Evolutionary conservation across 2,797 vertebrate genomes (phyloP), one percentile per base, ranked within the genome.

Genomic region (Malurus splendens): DNA sequence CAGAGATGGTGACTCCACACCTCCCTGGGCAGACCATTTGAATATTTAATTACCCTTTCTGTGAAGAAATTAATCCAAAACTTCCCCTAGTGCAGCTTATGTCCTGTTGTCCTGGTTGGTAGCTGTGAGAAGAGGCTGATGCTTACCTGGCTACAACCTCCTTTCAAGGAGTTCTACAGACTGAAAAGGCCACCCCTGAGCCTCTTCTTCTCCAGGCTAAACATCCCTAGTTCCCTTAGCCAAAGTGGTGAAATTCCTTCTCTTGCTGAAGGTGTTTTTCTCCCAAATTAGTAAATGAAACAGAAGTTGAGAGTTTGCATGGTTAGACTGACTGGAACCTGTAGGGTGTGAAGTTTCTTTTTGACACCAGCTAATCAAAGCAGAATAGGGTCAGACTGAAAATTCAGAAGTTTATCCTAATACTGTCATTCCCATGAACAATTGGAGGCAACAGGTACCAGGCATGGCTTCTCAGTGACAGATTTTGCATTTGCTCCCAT

Each of bases 81-180:
- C 18, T 10, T 65, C 25, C 12, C 39, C 14, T 57, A 12, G 17
- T 7, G 12, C 20, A n/a, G 12, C 19, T n/a, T 47, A 39, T 33
- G 7, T n/a, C 33, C 30, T 66, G 18, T 66, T 0, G 0, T 73
- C 12, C 18, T 51, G 8, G 23, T 22, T 60, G 42, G 15, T 24
- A 28, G 9, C 32, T 41, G 33, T 25, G 47, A 60, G 36, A 80
- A 36, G 45, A 64, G 24, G 13, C 13, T 3, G 7, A 42, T 7
- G 1, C 39, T 25, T 65, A 28, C 30, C 22, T 54, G 60, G 9
- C 22, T 42, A 36, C 15, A 60, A n/a, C 15, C 22, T 42, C 25
- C 25, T n/a, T 48, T 48, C n/a, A 42, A 10, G 25, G 17, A 54
- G 18, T 41, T 23, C 6, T 25, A 52, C 18, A 14, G 25, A 65